phyloP scores from a whole-genome alignment of 1,140 invertebrate species.

The Antheraea pernyi region DNA sequence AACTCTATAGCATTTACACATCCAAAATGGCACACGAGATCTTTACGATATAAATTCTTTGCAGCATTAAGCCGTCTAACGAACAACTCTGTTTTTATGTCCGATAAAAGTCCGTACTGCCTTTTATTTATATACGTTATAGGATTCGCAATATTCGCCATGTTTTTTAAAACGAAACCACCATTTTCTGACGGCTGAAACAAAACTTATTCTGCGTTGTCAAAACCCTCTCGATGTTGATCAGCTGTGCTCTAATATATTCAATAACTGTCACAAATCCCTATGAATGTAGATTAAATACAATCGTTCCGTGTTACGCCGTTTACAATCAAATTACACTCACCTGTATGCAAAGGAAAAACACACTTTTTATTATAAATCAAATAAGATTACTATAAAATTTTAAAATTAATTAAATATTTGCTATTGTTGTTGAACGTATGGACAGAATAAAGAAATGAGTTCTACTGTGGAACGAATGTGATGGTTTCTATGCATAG shows the following conservation, averaged over 20 bases:
- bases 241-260: conserved; percentile 71
- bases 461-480: no score
- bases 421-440: no score
- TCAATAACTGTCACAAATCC: neutral
- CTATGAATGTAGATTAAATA: no score
- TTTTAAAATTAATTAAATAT: no score
- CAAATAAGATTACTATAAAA: no score
- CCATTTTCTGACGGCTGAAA: conserved; percentile 60
- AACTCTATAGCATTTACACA: conserved; percentile 99
- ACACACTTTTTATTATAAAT: no score
- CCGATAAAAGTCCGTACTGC: conserved; percentile 54
- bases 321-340: no score
- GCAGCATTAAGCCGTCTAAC: conserved; percentile 82
- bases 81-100: conserved; percentile 78
- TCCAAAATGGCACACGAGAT: conserved; percentile 94
- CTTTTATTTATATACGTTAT: conserved; percentile 61
- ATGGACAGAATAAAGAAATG: no score
- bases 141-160: conserved; percentile 70
- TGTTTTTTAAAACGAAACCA: conserved; percentile 58
- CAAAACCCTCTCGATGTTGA: conserved; percentile 36
- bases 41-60: conserved; percentile 89
- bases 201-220: conserved; percentile 38
- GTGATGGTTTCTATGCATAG: no score
- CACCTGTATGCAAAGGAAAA: no score
- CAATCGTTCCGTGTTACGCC: no score